A percentile compares a stretch with the other conserved stretches of the same genome.
Evolutionary conservation across 1,140 invertebrate genomes (phyloP).

Genomic region (Lordiphosa collinella): DNA sequence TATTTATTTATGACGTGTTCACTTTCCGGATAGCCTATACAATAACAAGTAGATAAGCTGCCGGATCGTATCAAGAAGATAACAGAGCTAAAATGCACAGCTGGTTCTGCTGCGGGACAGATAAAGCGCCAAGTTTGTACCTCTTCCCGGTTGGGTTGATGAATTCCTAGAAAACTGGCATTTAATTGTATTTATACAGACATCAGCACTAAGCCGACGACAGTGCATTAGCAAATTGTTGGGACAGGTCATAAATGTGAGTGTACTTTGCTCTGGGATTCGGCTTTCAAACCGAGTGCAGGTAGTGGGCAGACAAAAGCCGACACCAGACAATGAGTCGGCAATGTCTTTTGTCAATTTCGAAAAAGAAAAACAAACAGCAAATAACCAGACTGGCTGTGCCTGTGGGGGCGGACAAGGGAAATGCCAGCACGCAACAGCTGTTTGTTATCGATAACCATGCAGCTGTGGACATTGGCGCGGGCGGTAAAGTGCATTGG

Average conservation of each 20-base stretch:
- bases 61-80: background rate
- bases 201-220: background rate
- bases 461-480: background rate
- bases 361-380: background rate
- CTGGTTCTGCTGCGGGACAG: background rate
- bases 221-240: conserved; percentile 21
- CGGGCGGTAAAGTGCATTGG: conserved; percentile 6
- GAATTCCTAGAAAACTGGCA: conserved; percentile 23
- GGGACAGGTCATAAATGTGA: conserved; percentile 43
- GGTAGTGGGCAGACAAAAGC: conserved; percentile 21
- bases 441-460: conserved; percentile 8
- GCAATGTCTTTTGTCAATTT: conserved; percentile 30
- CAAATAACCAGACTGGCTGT: background rate
- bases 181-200: conserved; percentile 26
- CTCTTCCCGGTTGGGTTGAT: conserved; percentile 7
- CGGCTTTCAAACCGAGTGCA: conserved; percentile 12
- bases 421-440: conserved; percentile 9
- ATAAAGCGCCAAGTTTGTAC: conserved; percentile 2
- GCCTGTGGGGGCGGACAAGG: background rate
- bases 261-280: background rate
- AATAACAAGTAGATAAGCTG: conserved; percentile 9
- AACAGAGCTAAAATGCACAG: background rate
- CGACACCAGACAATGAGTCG: conserved; percentile 40
- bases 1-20: conserved; percentile 14
- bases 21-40: conserved; percentile 1